A percentile compares a stretch with the other conserved stretches of the same genome.
phyloP scores from a whole-genome alignment of 1,140 invertebrate species.

The Micrasema minimum region DNA sequence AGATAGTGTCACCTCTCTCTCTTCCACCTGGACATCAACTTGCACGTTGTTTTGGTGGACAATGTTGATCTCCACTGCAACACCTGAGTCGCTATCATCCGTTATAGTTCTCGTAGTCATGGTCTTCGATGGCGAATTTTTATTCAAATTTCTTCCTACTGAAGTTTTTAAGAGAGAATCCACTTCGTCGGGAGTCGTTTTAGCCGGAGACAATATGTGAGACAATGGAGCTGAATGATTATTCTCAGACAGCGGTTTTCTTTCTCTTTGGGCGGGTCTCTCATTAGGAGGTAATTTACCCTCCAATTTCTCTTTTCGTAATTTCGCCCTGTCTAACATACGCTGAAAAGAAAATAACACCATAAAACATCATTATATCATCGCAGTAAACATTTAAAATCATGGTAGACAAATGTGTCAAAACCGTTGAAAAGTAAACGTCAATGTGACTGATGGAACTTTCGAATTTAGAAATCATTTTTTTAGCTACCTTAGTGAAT shows the following conservation, averaged over 20 bases:
- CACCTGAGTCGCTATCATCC: slow-evolving; percentile 55
- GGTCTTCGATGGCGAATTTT: slow-evolving; percentile 55
- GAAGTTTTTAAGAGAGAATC: slow-evolving; percentile 55
- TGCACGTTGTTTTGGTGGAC: slow-evolving; percentile 65
- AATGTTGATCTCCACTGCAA: slow-evolving; percentile 65
- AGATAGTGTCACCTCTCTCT: slow-evolving; percentile 56
- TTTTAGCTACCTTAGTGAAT: slow-evolving; percentile 61
- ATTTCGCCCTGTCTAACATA: slow-evolving; percentile 64
- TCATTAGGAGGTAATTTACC: slow-evolving; percentile 63
- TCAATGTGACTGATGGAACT: slow-evolving; percentile 11
- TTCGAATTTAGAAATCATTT: slow-evolving; percentile 15
- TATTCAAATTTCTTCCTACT: slow-evolving; percentile 60
- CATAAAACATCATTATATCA: too few species aligned
- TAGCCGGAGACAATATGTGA: slow-evolving; percentile 34
- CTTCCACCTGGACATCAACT: slow-evolving; percentile 65
- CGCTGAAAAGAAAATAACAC: slow-evolving; percentile 58
- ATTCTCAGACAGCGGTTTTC: slow-evolving; percentile 56
- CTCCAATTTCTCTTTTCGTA: slow-evolving; percentile 65
- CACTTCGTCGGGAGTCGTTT: slow-evolving; percentile 35
- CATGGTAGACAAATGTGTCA: slow-evolving; percentile 40
- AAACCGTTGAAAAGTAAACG: slow-evolving; percentile 35
- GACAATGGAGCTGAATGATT: slow-evolving; percentile 36
- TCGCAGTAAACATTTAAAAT: background rate
- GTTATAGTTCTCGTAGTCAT: slow-evolving; percentile 43
- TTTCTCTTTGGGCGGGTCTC: slow-evolving; percentile 4